Evolutionary conservation across 2,888 invertebrate species (phyloP).

Genomic region (Cataglyphis altisquamis): DNA sequence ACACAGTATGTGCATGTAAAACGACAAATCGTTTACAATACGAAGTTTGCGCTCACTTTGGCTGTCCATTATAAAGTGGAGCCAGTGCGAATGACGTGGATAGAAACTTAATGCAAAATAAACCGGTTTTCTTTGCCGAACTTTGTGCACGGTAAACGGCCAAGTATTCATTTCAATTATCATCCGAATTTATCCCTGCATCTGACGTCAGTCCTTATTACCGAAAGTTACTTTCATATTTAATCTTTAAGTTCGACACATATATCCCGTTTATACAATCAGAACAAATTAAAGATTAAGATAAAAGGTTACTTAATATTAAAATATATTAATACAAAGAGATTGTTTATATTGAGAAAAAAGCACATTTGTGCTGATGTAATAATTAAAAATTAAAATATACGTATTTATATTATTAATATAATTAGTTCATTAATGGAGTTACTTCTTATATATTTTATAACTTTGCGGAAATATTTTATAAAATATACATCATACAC

Average conservation of each 20-base stretch:
- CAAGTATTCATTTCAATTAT: conserved; percentile 35
- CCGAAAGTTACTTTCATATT: conserved; percentile 23
- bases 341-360: neutral
- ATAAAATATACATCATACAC: neutral
- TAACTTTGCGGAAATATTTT: neutral
- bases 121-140: conserved; percentile 37
- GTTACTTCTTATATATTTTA: neutral
- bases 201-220: conserved; percentile 22
- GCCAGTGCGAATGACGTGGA: conserved; percentile 13
- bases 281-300: neutral
- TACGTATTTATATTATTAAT: neutral
- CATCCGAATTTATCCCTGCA: conserved; percentile 25
- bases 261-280: neutral
- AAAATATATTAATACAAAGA: neutral
- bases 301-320: neutral
- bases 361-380: neutral
- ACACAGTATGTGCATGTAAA: neutral
- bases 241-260: conserved; percentile 35
- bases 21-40: conserved; percentile 12
- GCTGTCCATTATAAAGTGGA: conserved; percentile 29
- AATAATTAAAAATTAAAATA: neutral
- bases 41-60: conserved; percentile 4
- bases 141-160: conserved; percentile 20
- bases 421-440: neutral
- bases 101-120: conserved; percentile 40